Base-by-base conservation (phyloP, 2,113 vertebrate species). In the Plestiodon gilberti region DNA sequence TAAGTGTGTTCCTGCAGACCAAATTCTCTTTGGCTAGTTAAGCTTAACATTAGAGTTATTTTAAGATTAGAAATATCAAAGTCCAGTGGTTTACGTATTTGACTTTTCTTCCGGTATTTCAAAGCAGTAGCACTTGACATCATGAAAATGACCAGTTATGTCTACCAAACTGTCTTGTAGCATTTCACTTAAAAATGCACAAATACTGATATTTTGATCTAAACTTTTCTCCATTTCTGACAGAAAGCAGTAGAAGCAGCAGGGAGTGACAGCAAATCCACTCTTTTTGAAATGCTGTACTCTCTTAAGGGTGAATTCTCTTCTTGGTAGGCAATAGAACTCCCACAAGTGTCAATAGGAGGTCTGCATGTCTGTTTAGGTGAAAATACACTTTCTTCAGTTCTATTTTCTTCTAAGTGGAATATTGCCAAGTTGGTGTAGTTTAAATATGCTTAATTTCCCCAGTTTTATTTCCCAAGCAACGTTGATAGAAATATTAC, bases 191-290 rank as follows among this genome's bases (percentile, higher is more conserved):
- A 88, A 91, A 90, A 35, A 57, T 73, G 85, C 76, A 77, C 80
- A 89, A 91, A 91, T 90, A 81, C 48, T 81, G 86, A 71, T 93
- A 89, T 96, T 59, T 94, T 92, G 77, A 92, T 94, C 61, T 91
- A 96, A 94, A 88, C 85, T 88, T 93, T 89, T 92, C 65, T 52
- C 81, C 74, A 90, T 89, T 84, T 92, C 90, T 91, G 92, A 78
- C 83, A 25, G 52, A 89, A 92, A 91, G 89, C 78, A 80, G 62
- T 84, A 83, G 92, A 90, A 91, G 14, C 52, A 90, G 86, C 74
- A 43, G 89, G 84, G 82, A 90, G 61, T 77, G 77, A 83, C 75
- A 75, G 90, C 30, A 82, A 90, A 55, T 75, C 88, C 40, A 14
- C 85, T 74, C 7, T 87, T 92, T 89, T 88, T 82, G 85, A 89